A percentile compares a stretch with the other conserved stretches of the same genome.
Evolutionary conservation across 37 sponge, comb jelly and placozoan genomes (phyloP).

Genomic region (Oopsacas minuta): DNA sequence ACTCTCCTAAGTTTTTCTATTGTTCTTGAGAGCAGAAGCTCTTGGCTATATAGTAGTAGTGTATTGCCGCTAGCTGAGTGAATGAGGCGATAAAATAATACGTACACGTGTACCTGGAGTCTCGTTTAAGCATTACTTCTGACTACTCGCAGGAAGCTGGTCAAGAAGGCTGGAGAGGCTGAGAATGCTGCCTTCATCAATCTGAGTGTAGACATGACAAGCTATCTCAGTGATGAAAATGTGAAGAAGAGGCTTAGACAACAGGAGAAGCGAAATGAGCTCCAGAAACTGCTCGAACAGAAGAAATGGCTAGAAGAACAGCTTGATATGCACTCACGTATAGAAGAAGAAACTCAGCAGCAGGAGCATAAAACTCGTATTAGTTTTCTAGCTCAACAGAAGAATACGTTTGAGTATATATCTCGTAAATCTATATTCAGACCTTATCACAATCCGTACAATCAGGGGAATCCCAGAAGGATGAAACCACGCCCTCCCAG

Average conservation of each 20-base stretch:
- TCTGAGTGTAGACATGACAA: background rate
- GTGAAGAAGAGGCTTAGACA: slow-evolving; percentile 3
- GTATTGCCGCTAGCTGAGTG: background rate
- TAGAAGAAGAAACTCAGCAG: background rate
- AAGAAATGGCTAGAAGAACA: slow-evolving; percentile 9
- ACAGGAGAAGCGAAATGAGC: background rate
- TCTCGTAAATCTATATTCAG: slow-evolving; percentile 11
- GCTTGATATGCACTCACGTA: background rate
- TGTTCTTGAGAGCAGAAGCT: background rate
- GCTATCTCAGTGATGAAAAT: background rate
- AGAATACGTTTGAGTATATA: slow-evolving; percentile 10
- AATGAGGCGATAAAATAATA: background rate
- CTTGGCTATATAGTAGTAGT: background rate
- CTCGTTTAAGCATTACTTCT: background rate
- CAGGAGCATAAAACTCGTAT: slow-evolving; percentile 14
- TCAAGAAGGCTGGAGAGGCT: slow-evolving; percentile 1
- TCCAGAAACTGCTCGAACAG: slow-evolving; percentile 15
- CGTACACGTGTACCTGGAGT: background rate
- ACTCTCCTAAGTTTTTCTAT: background rate
- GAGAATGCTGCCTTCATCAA: background rate
- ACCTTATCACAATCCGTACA: background rate
- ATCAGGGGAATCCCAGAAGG: background rate
- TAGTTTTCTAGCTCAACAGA: background rate
- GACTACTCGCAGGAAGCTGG: background rate
- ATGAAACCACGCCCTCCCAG: slow-evolving; percentile 8